These are phyloP conservation scores for Drosophila ambigua DNA, from an alignment of 1,140 invertebrate genomes.

Conservation along the genomic window DNA sequence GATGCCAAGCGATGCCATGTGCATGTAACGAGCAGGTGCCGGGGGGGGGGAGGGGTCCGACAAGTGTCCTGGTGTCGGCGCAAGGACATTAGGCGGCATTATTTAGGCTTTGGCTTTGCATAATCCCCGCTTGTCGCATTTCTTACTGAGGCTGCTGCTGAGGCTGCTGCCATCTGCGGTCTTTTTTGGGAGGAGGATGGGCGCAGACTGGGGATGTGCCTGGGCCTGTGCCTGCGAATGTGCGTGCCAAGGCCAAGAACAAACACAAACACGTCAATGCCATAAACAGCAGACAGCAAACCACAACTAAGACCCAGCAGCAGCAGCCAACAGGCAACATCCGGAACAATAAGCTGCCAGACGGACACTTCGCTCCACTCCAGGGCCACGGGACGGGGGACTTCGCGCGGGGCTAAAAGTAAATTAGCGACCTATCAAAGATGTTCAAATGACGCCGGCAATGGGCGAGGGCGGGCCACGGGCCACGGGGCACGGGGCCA, in stretches of 20 bases:
- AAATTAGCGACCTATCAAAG: conserved; percentile 42
- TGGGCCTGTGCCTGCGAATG: too few relatives aligned
- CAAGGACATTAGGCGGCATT: conserved; percentile 59
- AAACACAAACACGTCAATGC: conserved; percentile 8
- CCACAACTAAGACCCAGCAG: too few relatives aligned
- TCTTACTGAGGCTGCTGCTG: not conserved
- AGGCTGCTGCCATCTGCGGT: conserved; percentile 35
- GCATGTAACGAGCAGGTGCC: not conserved
- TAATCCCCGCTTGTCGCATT: conserved; percentile 46
- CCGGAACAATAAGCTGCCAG: conserved; percentile 49
- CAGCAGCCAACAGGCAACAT: conserved; percentile 7
- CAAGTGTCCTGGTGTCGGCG: conserved; percentile 41
- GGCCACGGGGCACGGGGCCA: too few relatives aligned
- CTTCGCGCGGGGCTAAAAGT: conserved; percentile 17
- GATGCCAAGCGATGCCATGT: not conserved
- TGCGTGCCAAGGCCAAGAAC: too few relatives aligned
- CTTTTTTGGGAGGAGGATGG: conserved; percentile 13
- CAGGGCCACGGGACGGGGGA: not conserved
- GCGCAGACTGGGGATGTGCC: not conserved
- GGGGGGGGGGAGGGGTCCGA: not conserved
- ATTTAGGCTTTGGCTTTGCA: conserved; percentile 64
- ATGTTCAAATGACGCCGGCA: not conserved
- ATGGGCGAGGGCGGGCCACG: too few relatives aligned
- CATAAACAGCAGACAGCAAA: conserved; percentile 21
- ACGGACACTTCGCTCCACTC: not conserved